Conservation (phyloP, 2,797 vertebrate genomes). For the Urocyon cinereoargenteus region DNA sequence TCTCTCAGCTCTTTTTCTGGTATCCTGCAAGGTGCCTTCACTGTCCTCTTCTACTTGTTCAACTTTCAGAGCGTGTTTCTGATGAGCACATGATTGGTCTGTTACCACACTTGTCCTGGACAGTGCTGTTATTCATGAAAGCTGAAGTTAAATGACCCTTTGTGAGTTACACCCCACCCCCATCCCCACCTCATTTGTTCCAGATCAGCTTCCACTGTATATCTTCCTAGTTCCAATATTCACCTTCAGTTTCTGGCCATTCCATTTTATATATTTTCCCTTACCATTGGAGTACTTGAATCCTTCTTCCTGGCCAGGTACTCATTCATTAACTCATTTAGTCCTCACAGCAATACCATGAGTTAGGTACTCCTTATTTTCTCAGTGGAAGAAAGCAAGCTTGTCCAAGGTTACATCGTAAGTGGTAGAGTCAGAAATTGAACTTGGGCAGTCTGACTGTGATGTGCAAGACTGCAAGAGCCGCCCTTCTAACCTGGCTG, state of each 20-base stretch:
- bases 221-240: constrained; percentile 5
- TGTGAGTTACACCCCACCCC: background rate
- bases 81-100: background rate
- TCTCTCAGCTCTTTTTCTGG: background rate
- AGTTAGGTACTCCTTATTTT: constrained; percentile 36
- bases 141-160: background rate
- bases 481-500: background rate
- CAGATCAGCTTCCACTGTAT: background rate
- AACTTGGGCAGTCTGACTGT: background rate
- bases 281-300: constrained; percentile 51
- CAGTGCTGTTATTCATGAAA: background rate
- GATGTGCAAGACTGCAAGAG: background rate
- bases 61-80: constrained; percentile 39
- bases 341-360: background rate
- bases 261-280: constrained; percentile 40
- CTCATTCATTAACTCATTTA: constrained; percentile 43
- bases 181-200: background rate
- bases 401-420: constrained; percentile 2
- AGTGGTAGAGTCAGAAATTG: constrained; percentile 14
- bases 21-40: background rate
- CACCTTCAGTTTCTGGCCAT: constrained; percentile 28
- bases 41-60: constrained; percentile 28
- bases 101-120: background rate
- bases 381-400: constrained; percentile 17
- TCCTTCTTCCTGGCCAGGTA: constrained; percentile 29